A percentile compares a stretch with the other conserved stretches of the same genome.
Evolutionary conservation across 2,113 vertebrate species (phyloP).

Genomic region (Otolemur garnettii): DNA sequence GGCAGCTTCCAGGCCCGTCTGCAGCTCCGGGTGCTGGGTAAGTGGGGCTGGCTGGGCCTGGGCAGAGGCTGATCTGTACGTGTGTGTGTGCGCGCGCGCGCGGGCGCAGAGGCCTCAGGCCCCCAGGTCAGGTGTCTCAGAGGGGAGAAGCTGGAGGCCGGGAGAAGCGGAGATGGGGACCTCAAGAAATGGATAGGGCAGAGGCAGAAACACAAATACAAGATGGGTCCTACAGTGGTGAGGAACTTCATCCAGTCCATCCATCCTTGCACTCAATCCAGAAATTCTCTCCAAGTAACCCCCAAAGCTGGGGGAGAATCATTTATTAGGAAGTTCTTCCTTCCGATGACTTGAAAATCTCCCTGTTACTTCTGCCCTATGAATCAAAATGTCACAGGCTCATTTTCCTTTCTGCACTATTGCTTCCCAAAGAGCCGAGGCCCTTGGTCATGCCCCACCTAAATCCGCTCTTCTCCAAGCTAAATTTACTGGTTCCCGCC

Average conservation of each 20-base stretch:
- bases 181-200: not conserved
- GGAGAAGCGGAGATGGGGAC: not conserved
- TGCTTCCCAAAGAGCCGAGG: not conserved
- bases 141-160: not conserved
- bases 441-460: not conserved
- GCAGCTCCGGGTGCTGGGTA: slow-evolving; percentile 87
- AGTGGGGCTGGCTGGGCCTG: not conserved
- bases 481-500: not conserved
- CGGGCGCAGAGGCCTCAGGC: not conserved
- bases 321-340: not conserved
- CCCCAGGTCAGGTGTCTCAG: fast-evolving
- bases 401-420: not conserved
- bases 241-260: not conserved
- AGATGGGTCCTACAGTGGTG: not conserved
- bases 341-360: not conserved
- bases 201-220: not conserved
- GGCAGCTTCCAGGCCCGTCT: slow-evolving; percentile 87
- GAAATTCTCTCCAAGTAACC: not conserved
- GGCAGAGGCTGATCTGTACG: too few species aligned
- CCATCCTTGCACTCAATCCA: not conserved
- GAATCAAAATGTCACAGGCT: not conserved
- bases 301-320: not conserved
- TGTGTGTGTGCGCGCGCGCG: not conserved
- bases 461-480: not conserved
- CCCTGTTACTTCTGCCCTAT: too few species aligned